Conservation (phyloP, 2,113 vertebrate species). For the Tamias sibiricus region DNA sequence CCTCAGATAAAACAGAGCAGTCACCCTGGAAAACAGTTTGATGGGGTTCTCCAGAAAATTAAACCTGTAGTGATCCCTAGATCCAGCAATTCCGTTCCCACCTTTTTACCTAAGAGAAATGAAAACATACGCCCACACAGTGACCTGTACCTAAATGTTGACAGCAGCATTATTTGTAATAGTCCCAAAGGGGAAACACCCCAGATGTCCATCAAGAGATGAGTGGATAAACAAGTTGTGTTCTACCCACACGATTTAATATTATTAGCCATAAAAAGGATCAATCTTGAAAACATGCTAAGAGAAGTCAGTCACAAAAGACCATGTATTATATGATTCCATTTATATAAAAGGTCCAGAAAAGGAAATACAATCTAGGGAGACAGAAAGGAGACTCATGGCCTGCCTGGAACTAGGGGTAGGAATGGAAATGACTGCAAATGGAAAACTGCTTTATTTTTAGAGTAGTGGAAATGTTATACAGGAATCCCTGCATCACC, state of each 20-base stretch:
- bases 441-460: not conserved
- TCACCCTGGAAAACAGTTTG: not conserved
- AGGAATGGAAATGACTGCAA: too few relatives aligned
- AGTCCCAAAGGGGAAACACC: not conserved
- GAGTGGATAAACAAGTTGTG: not conserved
- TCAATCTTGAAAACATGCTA: not conserved
- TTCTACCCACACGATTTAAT: too few relatives aligned
- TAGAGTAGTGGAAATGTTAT: too few relatives aligned
- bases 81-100: not conserved
- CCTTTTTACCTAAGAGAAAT: not conserved
- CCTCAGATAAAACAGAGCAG: rapidly evolving
- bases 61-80: not conserved
- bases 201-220: too few relatives aligned
- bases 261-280: too few relatives aligned
- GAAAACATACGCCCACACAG: not conserved
- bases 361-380: not conserved
- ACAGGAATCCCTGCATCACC: too few relatives aligned
- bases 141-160: too few relatives aligned
- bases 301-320: not conserved
- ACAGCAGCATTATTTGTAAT: too few relatives aligned
- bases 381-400: not conserved
- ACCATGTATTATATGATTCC: not conserved
- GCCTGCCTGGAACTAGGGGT: not conserved
- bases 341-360: not conserved
- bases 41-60: too few relatives aligned